phyloP scores from a whole-genome alignment of 53 echinoderm and acorn worm species.

The Henricia sp. region DNA sequence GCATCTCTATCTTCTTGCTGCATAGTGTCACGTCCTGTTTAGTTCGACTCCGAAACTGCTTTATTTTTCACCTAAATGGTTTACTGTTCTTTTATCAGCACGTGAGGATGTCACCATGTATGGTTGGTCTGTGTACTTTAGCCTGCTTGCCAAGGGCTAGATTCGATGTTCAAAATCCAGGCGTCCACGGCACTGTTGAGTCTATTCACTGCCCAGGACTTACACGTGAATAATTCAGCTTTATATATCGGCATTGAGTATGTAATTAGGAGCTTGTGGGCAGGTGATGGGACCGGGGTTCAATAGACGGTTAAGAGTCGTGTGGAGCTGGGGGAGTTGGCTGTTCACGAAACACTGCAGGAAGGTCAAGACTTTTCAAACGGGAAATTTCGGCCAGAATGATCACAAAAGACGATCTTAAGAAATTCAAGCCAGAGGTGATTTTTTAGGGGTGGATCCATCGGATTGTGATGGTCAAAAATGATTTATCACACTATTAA shows the following conservation, averaged over 20 bases:
- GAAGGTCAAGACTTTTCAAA: constrained; percentile 28
- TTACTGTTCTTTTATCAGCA: neutral
- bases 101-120: constrained; percentile 37
- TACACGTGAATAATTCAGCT: constrained; percentile 47
- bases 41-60: neutral
- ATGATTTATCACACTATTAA: no score
- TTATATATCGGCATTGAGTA: constrained; percentile 44
- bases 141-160: neutral
- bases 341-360: neutral
- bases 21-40: constrained; percentile 31
- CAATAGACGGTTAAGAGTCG: constrained; percentile 26
- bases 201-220: constrained; percentile 39
- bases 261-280: constrained; percentile 40
- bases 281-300: constrained; percentile 36
- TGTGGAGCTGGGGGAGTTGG: constrained; percentile 18
- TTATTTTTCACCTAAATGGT: neutral
- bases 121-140: neutral
- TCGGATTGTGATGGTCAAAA: no score
- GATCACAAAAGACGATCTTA: constrained; percentile 1
- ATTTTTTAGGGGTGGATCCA: no score
- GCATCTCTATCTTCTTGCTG: neutral
- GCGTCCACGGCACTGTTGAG: constrained; percentile 21
- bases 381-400: constrained; percentile 6
- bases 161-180: neutral
- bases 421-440: no score